Evolutionary conservation across 2,888 invertebrate species (phyloP).

Genomic region (Pristionchus japonicus): DNA sequence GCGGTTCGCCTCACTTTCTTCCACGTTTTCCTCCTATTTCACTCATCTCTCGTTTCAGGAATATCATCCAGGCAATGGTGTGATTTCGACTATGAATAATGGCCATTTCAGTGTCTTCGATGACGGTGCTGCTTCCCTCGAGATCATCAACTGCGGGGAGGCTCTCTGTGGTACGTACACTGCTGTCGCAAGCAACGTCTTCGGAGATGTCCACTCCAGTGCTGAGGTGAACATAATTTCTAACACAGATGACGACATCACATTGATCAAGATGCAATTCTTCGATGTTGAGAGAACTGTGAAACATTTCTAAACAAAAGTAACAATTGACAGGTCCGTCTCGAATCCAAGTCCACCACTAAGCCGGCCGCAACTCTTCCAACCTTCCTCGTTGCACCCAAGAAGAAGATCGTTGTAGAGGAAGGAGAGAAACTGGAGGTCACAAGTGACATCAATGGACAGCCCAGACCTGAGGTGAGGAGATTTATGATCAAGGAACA

Average conservation of each 20-base stretch:
- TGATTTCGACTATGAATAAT: not conserved
- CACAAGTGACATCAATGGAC: conserved; percentile 60
- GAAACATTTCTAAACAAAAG: not conserved
- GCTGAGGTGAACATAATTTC: conserved; percentile 55
- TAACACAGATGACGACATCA: not conserved
- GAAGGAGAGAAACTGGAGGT: conserved; percentile 61
- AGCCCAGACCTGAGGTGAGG: conserved; percentile 58
- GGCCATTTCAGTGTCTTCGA: conserved; percentile 56
- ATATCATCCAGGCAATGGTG: not conserved
- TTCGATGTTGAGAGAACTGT: not conserved
- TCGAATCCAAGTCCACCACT: conserved; percentile 35
- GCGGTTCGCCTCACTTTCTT: conserved; percentile 24
- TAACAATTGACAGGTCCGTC: not conserved
- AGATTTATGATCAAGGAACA: not conserved
- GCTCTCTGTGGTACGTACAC: conserved; percentile 71
- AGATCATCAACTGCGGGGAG: conserved; percentile 62
- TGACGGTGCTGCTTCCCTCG: conserved; percentile 63
- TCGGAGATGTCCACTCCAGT: conserved; percentile 69
- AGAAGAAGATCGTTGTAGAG: conserved; percentile 60
- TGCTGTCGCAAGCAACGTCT: conserved; percentile 68
- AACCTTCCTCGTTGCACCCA: conserved; percentile 60
- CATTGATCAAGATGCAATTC: not conserved
- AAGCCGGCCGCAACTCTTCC: conserved; percentile 54
- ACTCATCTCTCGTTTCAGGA: not conserved
- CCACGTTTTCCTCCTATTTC: not conserved